A percentile compares a stretch with the other conserved stretches of the same genome.
phyloP scores from a whole-genome alignment of 1,140 invertebrate genomes.

The Diachasmimorpha longicaudata region DNA sequence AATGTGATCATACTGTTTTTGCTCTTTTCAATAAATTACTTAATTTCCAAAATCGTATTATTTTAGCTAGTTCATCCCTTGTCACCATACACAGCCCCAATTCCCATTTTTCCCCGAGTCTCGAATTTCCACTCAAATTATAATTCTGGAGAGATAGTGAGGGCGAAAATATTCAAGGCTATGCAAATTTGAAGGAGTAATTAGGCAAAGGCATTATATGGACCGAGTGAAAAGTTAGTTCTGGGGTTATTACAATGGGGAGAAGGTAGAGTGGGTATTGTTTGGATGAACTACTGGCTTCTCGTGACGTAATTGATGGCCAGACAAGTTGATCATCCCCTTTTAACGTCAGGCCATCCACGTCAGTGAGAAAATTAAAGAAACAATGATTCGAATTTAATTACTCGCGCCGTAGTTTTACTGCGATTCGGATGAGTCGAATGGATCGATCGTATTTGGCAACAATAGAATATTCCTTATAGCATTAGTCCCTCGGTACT shows the following conservation, averaged over 20 bases:
- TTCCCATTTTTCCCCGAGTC: too few relatives aligned
- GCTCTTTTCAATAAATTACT: too few relatives aligned
- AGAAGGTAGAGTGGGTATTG: slow-evolving; percentile 40
- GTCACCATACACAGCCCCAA: too few relatives aligned
- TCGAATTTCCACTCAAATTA: too few relatives aligned
- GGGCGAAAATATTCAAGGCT: slow-evolving; percentile 14
- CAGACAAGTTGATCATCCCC: slow-evolving; percentile 37
- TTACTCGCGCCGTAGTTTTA: background rate
- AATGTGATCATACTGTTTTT: too few relatives aligned
- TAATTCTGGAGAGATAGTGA: background rate
- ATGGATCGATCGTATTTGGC: background rate
- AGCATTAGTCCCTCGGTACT: slow-evolving; percentile 1
- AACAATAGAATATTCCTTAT: background rate
- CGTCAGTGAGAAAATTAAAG: background rate
- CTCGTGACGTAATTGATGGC: slow-evolving; percentile 62
- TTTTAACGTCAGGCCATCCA: slow-evolving; percentile 5
- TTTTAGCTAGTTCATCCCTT: too few relatives aligned
- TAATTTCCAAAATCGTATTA: too few relatives aligned
- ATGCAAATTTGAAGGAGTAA: slow-evolving; percentile 33
- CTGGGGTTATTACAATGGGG: background rate
- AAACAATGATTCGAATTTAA: background rate
- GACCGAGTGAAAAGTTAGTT: slow-evolving; percentile 12
- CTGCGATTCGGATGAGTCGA: background rate
- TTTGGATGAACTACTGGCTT: slow-evolving; percentile 58
- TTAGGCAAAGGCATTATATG: slow-evolving; percentile 29